Percentiles rank a stretch among this genome's conserved stretches.
phyloP scores from a whole-genome alignment of 1,140 invertebrate genomes.

The Theocolax elegans region DNA sequence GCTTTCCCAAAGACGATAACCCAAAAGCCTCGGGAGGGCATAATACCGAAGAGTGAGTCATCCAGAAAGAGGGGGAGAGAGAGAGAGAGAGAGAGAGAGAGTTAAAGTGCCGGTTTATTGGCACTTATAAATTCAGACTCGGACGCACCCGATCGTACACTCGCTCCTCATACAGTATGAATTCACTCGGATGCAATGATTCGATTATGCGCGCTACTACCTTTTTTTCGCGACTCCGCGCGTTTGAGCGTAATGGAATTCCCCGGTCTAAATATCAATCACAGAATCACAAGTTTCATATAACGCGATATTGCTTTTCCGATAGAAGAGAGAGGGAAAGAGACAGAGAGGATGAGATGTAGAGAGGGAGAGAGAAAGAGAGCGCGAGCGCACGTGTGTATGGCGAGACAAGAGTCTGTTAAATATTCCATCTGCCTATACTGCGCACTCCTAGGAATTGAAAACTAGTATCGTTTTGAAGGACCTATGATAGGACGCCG shows the following conservation, averaged over 20 bases:
- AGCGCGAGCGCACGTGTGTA: too few species aligned
- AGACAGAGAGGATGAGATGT: neutral
- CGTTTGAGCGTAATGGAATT: slow-evolving; percentile 10
- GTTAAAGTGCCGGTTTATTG: too few species aligned
- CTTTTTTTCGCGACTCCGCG: neutral
- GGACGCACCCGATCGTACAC: too few species aligned
- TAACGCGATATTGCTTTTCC: slow-evolving; percentile 14
- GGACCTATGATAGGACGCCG: too few species aligned
- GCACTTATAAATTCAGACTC: too few species aligned
- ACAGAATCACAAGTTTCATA: slow-evolving; percentile 13
- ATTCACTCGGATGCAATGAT: neutral
- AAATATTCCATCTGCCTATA: slow-evolving; percentile 1
- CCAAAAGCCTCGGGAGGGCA: too few species aligned
- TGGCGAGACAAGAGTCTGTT: slow-evolving; percentile 4
- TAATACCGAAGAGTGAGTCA: too few species aligned
- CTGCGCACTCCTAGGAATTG: neutral
- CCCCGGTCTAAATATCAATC: slow-evolving; percentile 6
- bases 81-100: neutral
- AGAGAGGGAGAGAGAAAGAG: neutral
- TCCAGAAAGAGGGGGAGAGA: neutral
- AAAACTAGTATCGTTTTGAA: neutral
- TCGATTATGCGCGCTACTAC: slow-evolving; percentile 1
- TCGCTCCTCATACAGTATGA: too few species aligned
- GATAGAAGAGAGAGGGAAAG: neutral
- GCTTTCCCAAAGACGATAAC: neutral